These are phyloP conservation scores for Argynnis bischoffii DNA, from an alignment of 2,888 invertebrate genomes.

Conservation along the genomic window DNA sequence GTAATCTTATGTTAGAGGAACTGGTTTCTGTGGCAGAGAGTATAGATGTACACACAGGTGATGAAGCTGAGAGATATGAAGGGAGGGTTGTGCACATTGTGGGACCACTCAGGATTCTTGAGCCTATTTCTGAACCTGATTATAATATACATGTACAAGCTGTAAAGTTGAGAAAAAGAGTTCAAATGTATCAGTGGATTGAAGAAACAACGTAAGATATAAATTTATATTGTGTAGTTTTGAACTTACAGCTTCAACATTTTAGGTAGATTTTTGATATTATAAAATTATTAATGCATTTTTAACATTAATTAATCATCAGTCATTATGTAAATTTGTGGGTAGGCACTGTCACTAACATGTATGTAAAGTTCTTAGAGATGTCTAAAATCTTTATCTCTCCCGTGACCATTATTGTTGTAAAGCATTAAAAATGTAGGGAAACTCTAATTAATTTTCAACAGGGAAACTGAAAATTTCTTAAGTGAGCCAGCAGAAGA, in stretches of 20 bases:
- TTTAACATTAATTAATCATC: no score
- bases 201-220: conserved; percentile 86
- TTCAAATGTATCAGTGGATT: conserved; percentile 97
- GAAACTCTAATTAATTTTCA: not conserved
- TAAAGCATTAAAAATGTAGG: no score
- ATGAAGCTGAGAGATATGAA: conserved; percentile 85
- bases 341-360: no score
- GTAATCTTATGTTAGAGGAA: conserved; percentile 90
- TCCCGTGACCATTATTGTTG: no score
- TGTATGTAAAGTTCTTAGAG: no score
- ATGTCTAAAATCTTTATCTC: no score
- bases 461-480: conserved; percentile 59
- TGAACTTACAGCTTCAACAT: not conserved
- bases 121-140: conserved; percentile 92
- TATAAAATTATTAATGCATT: no score
- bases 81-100: conserved; percentile 89
- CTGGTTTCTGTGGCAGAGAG: conserved; percentile 80
- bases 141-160: conserved; percentile 93
- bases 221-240: not conserved
- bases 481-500: conserved; percentile 79
- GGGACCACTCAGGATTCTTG: conserved; percentile 87
- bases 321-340: no score
- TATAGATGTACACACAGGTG: conserved; percentile 87
- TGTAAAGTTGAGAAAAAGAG: conserved; percentile 91
- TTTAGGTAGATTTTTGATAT: not conserved